Base-by-base conservation (phyloP, 23 tunicate species). In the Ascidia mentula region DNA sequence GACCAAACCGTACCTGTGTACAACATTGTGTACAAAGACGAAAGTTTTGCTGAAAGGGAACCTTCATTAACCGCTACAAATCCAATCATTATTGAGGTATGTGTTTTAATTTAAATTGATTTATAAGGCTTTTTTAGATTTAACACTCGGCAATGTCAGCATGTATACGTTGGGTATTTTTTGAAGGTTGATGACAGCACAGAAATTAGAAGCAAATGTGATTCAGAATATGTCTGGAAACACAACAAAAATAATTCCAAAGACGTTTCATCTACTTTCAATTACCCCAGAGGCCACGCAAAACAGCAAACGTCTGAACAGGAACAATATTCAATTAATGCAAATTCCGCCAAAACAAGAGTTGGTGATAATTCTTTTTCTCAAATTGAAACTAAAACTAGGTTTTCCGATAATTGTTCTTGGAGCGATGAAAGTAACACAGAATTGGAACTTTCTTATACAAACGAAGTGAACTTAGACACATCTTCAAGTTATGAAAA, bases 11-110 rank as follows among this genome's bases (percentile, higher is more conserved):
- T 87, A 7, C 81, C 84, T 20, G 83, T 87, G 75, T 87, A 87
- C 72, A 80, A 83, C 70, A 87, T 87, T 69, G 82, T 72, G 18
- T 73, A 76, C 34, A 77, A 40, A 13, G 85, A 76, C n/a, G 72
- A 70, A 46, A 37, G 9, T 5, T 74, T 46, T 6, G 4, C 78
- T 6, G 22, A 46, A 9, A 31, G 18, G 17, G 78, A 38, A 5
- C 34, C 18, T 37, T 46, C 34, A 38, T 6, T 6, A 6, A 30
- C 17, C 22, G 28, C 78, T 1, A 30, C 40, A 5, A 30, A 31
- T 37, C 78, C 78, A 12, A 39, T 74, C 20, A 46, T 74, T 38
- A 74, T 74, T 38, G 78, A 74, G 78, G 78, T 74, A 74, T 30
- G 73, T 69, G 24, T 69, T n/a, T n/a, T n/a, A n/a, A n/a, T n/a